These are phyloP conservation scores for Acanthosepion lycidas DNA, from an alignment of 2,888 invertebrate species.

Conservation along the genomic window DNA sequence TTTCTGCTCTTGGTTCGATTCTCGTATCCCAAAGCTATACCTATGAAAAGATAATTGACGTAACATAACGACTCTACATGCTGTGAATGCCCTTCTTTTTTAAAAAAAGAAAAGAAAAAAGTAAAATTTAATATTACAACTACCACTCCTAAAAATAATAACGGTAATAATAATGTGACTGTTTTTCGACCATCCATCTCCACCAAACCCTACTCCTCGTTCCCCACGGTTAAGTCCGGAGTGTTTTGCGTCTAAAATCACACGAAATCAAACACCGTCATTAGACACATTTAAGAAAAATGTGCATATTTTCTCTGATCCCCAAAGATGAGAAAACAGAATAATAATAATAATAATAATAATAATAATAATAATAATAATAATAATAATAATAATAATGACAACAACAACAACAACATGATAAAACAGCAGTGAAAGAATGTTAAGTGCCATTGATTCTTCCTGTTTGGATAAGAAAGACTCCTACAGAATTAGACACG, in stretches of 20 bases:
- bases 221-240: neutral
- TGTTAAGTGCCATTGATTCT: conserved; percentile 37
- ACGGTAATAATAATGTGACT: no score
- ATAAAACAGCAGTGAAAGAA: neutral
- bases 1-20: no score
- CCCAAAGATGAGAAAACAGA: neutral
- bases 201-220: no score
- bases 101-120: no score
- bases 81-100: no score
- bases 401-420: neutral
- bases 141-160: neutral
- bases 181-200: neutral
- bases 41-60: no score
- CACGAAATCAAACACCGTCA: neutral
- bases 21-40: no score
- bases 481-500: neutral
- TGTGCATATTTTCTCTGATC: neutral
- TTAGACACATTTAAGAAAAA: neutral
- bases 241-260: neutral
- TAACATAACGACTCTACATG: no score
- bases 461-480: conserved; percentile 37
- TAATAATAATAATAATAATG: neutral
- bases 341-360: neutral
- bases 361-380: neutral
- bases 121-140: neutral